These are phyloP conservation scores for Tenthredo notha DNA, from an alignment of 2,888 invertebrate species.

Conservation along the genomic window DNA sequence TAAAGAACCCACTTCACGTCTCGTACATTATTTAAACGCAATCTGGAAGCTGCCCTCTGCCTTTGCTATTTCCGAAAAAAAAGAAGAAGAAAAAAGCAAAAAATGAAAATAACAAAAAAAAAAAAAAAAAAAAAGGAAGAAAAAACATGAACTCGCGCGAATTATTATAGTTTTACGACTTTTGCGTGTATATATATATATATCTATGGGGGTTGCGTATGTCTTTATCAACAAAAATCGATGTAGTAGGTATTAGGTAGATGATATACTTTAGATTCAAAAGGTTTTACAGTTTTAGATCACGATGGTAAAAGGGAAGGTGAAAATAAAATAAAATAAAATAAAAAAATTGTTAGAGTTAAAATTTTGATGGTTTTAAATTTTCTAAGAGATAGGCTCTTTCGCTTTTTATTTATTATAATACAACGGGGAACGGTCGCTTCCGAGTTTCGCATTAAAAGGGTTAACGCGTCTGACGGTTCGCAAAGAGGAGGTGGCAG, in stretches of 20 bases:
- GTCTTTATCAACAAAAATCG: neutral
- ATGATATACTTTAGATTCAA: neutral
- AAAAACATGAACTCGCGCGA: neutral
- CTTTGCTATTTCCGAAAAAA: conserved; percentile 29
- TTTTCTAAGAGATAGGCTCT: conserved; percentile 17
- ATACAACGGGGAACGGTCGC: conserved; percentile 27
- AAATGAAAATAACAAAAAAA: neutral
- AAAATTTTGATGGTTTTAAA: neutral
- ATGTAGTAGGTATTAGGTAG: neutral
- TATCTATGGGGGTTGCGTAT: neutral
- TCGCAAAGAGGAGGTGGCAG: conserved; percentile 21
- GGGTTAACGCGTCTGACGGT: conserved; percentile 48
- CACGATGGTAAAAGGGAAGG: neutral
- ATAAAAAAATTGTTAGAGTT: neutral
- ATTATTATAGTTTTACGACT: conserved; percentile 35
- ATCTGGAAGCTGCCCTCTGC: conserved; percentile 46
- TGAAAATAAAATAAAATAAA: neutral
- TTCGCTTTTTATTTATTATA: conserved; percentile 29
- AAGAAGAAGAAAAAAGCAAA: neutral
- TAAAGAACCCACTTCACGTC: conserved; percentile 50
- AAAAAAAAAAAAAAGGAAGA: neutral
- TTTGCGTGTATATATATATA: neutral
- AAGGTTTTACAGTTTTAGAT: neutral
- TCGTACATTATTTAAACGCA: conserved; percentile 53
- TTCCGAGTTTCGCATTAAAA: conserved; percentile 30